Evolutionary conservation across 2,888 invertebrate species (phyloP).

Genomic region (Nemapogon koenigi): DNA sequence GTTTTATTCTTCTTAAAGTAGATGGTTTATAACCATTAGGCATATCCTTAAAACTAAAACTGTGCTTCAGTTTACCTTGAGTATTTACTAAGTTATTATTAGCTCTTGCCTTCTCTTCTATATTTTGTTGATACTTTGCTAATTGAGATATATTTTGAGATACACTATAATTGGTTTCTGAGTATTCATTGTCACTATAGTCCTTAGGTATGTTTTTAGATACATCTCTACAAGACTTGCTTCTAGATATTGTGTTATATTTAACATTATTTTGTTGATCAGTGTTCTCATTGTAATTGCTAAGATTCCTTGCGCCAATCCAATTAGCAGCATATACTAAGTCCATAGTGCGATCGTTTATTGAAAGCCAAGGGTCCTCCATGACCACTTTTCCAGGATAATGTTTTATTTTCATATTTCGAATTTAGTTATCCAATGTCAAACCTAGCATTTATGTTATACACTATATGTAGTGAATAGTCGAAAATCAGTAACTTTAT

Average conservation of each 20-base stretch:
- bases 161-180: constrained; percentile 31
- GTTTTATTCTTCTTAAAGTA: constrained; percentile 60
- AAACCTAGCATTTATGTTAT: too few species aligned
- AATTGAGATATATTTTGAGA: constrained; percentile 57
- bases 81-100: constrained; percentile 57
- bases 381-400: constrained; percentile 85
- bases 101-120: constrained; percentile 56
- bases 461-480: too few species aligned
- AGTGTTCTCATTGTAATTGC: constrained; percentile 42
- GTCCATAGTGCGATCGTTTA: constrained; percentile 74
- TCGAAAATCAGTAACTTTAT: too few species aligned
- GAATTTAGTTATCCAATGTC: too few species aligned
- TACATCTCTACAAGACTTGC: constrained; percentile 56
- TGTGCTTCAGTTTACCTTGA: constrained; percentile 58
- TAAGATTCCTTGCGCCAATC: constrained; percentile 73
- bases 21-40: constrained; percentile 68
- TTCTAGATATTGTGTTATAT: constrained; percentile 56
- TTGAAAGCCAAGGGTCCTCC: constrained; percentile 75
- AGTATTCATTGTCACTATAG: constrained; percentile 36
- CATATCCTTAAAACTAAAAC: constrained; percentile 67
- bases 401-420: constrained; percentile 82
- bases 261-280: constrained; percentile 34
- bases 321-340: constrained; percentile 85
- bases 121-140: constrained; percentile 69
- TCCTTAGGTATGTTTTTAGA: constrained; percentile 37